Base-by-base conservation (phyloP, 1,140 invertebrate species). In the Heliconius congener region DNA sequence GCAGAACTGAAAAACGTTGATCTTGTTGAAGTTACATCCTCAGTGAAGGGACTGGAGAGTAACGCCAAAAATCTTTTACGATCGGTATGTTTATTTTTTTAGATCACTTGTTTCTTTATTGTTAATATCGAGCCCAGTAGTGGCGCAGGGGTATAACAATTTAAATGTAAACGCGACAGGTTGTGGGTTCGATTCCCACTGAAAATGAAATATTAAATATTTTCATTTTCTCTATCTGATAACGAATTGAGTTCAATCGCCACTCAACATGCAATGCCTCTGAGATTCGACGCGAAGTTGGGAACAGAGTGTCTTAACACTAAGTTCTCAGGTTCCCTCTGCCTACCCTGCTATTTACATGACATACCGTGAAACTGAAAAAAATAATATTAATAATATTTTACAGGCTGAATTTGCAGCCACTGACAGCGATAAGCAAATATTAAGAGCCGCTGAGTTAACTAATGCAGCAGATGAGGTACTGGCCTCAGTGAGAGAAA, bases 401-500 rank as follows among this genome's bases (percentile, higher is more conserved):
- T 77, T 76, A 16, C 77, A 95, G 87, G 95, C 95, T 0, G 92
- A 95, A 23, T 94, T 92, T 72, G 95, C 93, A 76, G 95, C 95
- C 0, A 85, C 92, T 2, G 95, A 96, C 73, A 94, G 95, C 42
- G 90, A 95, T 16, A 95, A 94, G 9, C 95, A 95, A 79, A 96
- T 95, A 74, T 83, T 86, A 1, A 90, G 95, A 2, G 95, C 96
- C 0, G 95, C 95, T 11, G 92, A 95, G 8, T 90, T 96, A 1
- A 88, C 96, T 5, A 90, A 92, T 0, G 95, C 96, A n/a, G 95
- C 96, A 2, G 95, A 96, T 2, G 87, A 93, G 2, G 87, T 96
- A 2, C 91, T 96, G 3, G 86, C 94, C 0, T 94, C 95, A 2
- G 95, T 96, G 0, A 78, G 91, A 0, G 90, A 94, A 9, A 96